These are phyloP conservation scores for Anneissia japonica DNA, from an alignment of 35 echinoderm and acorn worm species.

Conservation along the genomic window DNA sequence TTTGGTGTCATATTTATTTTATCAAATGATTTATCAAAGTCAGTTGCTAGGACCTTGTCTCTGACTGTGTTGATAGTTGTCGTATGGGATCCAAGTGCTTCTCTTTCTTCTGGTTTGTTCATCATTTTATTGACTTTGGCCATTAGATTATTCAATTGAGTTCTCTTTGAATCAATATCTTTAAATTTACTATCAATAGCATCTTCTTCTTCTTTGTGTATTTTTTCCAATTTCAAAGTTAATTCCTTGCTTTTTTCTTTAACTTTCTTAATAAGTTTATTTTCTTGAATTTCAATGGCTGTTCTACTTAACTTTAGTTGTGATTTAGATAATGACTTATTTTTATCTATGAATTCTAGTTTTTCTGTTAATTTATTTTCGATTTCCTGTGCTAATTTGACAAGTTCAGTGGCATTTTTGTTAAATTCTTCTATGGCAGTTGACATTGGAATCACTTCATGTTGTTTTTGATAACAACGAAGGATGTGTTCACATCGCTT, in stretches of 20 bases:
- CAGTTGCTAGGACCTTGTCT: not conserved
- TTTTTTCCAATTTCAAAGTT: not conserved
- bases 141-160: not conserved
- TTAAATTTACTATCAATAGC: not conserved
- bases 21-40: not conserved
- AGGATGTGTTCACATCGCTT: no score
- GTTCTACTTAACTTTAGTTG: not conserved
- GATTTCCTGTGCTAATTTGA: not conserved
- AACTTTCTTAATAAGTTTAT: not conserved
- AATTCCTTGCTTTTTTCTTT: not conserved
- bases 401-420: not conserved
- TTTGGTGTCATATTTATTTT: not conserved
- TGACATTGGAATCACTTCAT: not conserved
- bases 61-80: not conserved
- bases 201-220: not conserved
- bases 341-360: not conserved
- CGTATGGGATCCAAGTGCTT: not conserved
- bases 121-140: not conserved
- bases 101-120: not conserved
- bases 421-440: not conserved
- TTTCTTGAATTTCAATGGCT: not conserved
- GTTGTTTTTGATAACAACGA: not conserved
- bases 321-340: not conserved
- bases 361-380: not conserved
- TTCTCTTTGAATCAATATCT: not conserved